Evolutionary conservation across 2,888 invertebrate species (phyloP).

Genomic region (Iphiclides podalirius): DNA sequence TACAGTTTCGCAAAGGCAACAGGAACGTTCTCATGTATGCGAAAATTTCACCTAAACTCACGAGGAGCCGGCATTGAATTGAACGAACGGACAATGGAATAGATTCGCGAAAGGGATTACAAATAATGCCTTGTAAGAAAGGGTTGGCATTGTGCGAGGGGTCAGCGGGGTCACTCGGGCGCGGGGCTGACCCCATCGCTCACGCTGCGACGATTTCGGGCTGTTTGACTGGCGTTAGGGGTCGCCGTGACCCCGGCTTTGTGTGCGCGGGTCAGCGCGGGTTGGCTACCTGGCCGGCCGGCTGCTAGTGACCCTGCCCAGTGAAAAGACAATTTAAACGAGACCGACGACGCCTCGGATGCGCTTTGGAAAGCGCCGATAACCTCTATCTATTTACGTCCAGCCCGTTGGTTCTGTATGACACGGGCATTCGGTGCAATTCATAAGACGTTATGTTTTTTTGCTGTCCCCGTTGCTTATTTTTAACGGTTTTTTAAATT

Average conservation of each 20-base stretch:
- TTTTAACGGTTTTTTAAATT: conserved; percentile 2
- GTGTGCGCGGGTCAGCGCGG: conserved; percentile 62
- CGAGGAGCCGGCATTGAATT: conserved; percentile 51
- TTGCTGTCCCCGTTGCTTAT: conserved; percentile 38
- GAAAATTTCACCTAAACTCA: conserved; percentile 71
- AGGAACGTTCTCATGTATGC: conserved; percentile 76
- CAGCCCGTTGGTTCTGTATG: conserved; percentile 23
- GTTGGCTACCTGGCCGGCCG: conserved; percentile 67
- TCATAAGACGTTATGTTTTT: conserved; percentile 26
- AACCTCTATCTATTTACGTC: conserved; percentile 50
- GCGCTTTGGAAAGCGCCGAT: conserved; percentile 66
- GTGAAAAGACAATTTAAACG: conserved; percentile 73
- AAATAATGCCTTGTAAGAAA: conserved; percentile 79
- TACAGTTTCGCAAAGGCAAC: conserved; percentile 77
- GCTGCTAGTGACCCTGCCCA: conserved; percentile 58
- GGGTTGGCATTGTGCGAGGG: conserved; percentile 63
- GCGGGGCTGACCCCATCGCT: conserved; percentile 74
- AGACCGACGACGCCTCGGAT: conserved; percentile 65
- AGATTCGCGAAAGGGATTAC: conserved; percentile 81
- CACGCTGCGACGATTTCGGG: conserved; percentile 74
- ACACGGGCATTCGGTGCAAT: conserved; percentile 27
- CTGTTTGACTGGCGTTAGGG: conserved; percentile 74
- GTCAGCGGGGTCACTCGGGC: conserved; percentile 72
- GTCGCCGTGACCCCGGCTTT: conserved; percentile 64
- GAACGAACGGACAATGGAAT: too few species aligned